Conservation (phyloP, 2,888 invertebrate genomes). For the Digitonthophagus gazella region DNA sequence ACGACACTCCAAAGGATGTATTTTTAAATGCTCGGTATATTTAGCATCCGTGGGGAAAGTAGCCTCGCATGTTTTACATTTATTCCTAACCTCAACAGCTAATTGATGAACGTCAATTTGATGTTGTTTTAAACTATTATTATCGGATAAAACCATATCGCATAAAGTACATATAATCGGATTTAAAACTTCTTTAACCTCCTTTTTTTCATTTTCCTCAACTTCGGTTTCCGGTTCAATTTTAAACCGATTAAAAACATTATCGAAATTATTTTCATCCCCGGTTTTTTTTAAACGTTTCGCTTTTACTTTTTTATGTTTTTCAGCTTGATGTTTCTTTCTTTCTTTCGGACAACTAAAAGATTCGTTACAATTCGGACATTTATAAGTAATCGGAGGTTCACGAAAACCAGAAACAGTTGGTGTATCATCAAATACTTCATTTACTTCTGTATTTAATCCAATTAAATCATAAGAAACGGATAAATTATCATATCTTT, state of each 20-base stretch:
- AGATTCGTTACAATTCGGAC: slow-evolving; percentile 58
- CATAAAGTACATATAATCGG: slow-evolving; percentile 42
- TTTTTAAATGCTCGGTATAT: slow-evolving; percentile 71
- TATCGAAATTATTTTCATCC: slow-evolving; percentile 48
- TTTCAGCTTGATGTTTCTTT: slow-evolving; percentile 59
- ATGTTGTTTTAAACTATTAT: slow-evolving; percentile 49
- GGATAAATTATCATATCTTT: slow-evolving; percentile 59
- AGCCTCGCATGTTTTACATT: slow-evolving; percentile 64
- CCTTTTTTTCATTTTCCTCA: slow-evolving; percentile 23
- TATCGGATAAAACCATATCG: slow-evolving; percentile 39
- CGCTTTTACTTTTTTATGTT: slow-evolving; percentile 53
- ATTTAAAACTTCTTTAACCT: slow-evolving; percentile 21
- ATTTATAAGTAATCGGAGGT: slow-evolving; percentile 55
- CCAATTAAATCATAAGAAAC: slow-evolving; percentile 66
- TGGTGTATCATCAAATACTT: slow-evolving; percentile 36
- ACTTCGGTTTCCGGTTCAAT: slow-evolving; percentile 35
- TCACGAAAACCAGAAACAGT: slow-evolving; percentile 47
- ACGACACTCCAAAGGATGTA: slow-evolving; percentile 79
- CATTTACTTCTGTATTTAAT: slow-evolving; percentile 60
- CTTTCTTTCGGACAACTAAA: slow-evolving; percentile 64
- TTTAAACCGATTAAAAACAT: slow-evolving; percentile 47
- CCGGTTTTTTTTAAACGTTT: slow-evolving; percentile 41
- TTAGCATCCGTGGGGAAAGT: slow-evolving; percentile 66
- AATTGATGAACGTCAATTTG: slow-evolving; percentile 54
- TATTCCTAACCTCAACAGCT: slow-evolving; percentile 44